These are phyloP conservation scores for Lagria hirta DNA, from an alignment of 2,888 invertebrate species.

Conservation along the genomic window DNA sequence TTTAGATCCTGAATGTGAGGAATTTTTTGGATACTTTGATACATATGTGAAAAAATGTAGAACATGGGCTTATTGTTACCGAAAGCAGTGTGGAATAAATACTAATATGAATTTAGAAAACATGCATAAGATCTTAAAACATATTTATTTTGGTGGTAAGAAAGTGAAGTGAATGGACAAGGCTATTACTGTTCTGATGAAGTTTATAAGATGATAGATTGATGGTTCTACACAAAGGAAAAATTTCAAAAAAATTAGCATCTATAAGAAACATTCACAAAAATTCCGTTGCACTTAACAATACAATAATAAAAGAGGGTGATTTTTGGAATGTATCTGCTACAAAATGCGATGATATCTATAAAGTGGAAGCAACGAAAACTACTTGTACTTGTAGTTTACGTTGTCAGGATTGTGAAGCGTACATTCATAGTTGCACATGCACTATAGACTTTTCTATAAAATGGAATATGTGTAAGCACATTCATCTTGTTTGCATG, in stretches of 20 bases:
- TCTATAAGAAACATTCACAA: conserved; percentile 19
- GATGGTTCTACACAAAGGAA: conserved; percentile 33
- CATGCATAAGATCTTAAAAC: too few relatives aligned
- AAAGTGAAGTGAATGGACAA: conserved; percentile 32
- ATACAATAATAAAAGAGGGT: conserved; percentile 6
- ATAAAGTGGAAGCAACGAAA: conserved; percentile 7
- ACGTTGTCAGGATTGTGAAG: conserved; percentile 16
- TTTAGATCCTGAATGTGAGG: conserved; percentile 22
- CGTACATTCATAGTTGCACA: conserved; percentile 24
- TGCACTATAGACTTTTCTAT: conserved; percentile 23
- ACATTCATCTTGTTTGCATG: conserved; percentile 16
- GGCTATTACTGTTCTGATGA: conserved; percentile 32
- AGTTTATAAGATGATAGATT: conserved; percentile 30
- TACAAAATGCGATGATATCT: conserved; percentile 6
- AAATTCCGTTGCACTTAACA: conserved; percentile 12
- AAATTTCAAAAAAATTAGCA: conserved; percentile 27
- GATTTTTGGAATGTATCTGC: conserved; percentile 18
- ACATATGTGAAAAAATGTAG: too few relatives aligned
- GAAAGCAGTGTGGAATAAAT: too few relatives aligned
- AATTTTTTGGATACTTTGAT: conserved; percentile 27
- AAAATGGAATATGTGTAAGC: conserved; percentile 16
- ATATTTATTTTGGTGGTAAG: conserved; percentile 33
- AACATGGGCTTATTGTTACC: too few relatives aligned
- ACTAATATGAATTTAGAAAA: too few relatives aligned
- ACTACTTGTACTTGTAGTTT: conserved; percentile 22